Evolutionary conservation across 2,797 vertebrate species (phyloP), one percentile per base, ranked within the genome.

Genomic region (Odontamblyopus rebecca): DNA sequence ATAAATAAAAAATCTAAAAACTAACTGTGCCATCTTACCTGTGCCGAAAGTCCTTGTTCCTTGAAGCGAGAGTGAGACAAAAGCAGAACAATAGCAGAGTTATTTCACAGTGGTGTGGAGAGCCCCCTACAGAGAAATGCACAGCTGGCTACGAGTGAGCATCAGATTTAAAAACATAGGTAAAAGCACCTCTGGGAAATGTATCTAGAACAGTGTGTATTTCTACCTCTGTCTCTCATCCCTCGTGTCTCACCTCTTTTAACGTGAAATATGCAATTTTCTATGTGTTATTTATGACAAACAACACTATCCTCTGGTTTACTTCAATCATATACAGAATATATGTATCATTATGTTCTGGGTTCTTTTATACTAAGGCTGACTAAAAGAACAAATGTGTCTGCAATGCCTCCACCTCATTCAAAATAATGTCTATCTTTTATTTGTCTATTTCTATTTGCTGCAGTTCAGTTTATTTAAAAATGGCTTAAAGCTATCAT

Each of bases 11-110:
- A 68, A 48, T 61, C 30, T 9, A 50, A 2, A 19, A 26, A 1
- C 68, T 79, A 61, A 38, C 65, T 81, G 63, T 76, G 26, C 69
- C 0, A 0, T 38, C 96, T 96, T 93, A 99, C 97, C 98, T 99
- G 96, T 99, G 97, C 94, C 98, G 95, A 95, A 99, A 99, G 93
- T 99, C 98, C 95, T 99, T 99, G 95, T 99, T 99, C 95, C 98
- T 99, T 95, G 92, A 80, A 77, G 76, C 68, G 59, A 70, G 61
- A 57, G 70, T 2, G 68, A 81, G 71, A 83, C 63, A 86, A 86
- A 87, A 86, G 77, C 72, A 84, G 61, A 87, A 79, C 57, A 90
- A 85, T 84, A 85, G 76, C 86, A 77, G 86, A 78, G 81, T 93
- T 90, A 92, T 85, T 88, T 85, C 77, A 83, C 85, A 86, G 77